Conservation (phyloP, 2,113 vertebrate genomes). For the Bungarus multicinctus region DNA sequence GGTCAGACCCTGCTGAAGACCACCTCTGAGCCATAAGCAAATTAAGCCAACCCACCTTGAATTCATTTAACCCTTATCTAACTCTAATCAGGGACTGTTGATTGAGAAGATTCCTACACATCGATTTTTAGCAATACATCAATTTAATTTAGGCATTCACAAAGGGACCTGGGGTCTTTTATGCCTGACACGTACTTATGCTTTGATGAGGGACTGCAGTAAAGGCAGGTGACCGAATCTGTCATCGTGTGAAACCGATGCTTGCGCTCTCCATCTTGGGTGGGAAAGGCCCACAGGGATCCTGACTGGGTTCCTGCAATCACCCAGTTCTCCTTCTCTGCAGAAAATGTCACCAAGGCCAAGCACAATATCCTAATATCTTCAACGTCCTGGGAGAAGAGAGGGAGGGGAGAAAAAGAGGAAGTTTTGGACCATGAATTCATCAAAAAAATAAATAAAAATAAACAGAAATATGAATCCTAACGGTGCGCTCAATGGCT, state of each 20-base stretch:
- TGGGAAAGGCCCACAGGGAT: conserved; percentile 76
- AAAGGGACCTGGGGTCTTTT: not conserved
- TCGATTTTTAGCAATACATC: not conserved
- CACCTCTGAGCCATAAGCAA: not conserved
- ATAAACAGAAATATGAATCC: not conserved
- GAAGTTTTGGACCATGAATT: not conserved
- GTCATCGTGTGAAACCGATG: conserved; percentile 82
- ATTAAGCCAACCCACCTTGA: not conserved
- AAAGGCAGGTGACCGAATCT: conserved; percentile 89
- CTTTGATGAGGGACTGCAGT: conserved; percentile 75
- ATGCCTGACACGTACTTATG: conserved; percentile 66
- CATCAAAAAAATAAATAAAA: not conserved
- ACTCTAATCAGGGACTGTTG: not conserved
- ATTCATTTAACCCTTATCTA: not conserved
- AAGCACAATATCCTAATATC: conserved; percentile 87
- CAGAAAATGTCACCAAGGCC: conserved; percentile 73
- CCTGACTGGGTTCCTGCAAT: conserved; percentile 90
- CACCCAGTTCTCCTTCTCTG: conserved; percentile 82
- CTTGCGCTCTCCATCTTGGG: conserved; percentile 64
- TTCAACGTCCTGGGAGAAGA: conserved; percentile 73
- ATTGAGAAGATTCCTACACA: not conserved
- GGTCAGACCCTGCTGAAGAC: too few species aligned
- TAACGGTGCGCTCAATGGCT: not conserved
- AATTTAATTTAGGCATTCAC: not conserved
- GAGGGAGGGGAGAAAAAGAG: not conserved